Conservation (phyloP, 2,113 vertebrate genomes). For the Laticauda colubrina region DNA sequence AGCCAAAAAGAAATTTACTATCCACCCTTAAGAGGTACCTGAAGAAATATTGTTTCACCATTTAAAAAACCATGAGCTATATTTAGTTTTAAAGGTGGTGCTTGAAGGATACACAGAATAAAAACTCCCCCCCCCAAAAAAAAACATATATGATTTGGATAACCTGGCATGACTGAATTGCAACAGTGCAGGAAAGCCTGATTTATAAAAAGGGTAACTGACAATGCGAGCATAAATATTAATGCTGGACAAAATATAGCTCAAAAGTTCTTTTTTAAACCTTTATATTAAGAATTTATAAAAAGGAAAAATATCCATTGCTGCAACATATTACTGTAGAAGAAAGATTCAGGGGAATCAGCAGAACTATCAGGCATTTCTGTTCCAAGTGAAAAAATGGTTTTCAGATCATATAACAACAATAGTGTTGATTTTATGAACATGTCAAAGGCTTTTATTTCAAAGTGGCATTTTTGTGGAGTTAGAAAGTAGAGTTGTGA, state of each 20-base stretch:
- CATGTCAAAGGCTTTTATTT: fast-evolving
- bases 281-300: background rate
- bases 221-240: fast-evolving
- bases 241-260: fast-evolving
- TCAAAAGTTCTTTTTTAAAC: background rate
- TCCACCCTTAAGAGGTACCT: background rate
- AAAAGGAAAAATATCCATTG: background rate
- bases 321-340: fast-evolving
- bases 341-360: fast-evolving
- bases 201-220: background rate
- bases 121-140: background rate
- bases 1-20: background rate
- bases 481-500: fast-evolving
- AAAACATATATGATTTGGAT: background rate
- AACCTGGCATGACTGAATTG: background rate
- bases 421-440: fast-evolving
- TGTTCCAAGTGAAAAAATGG: background rate
- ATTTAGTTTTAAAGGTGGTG: background rate
- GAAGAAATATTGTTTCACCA: background rate
- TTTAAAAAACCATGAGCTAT: background rate
- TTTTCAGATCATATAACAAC: background rate
- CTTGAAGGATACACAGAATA: background rate
- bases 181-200: background rate
- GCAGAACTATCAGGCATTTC: fast-evolving
- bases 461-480: fast-evolving